Evolutionary conservation across 2,888 invertebrate species (phyloP).

Genomic region (Acrobasis repandana): DNA sequence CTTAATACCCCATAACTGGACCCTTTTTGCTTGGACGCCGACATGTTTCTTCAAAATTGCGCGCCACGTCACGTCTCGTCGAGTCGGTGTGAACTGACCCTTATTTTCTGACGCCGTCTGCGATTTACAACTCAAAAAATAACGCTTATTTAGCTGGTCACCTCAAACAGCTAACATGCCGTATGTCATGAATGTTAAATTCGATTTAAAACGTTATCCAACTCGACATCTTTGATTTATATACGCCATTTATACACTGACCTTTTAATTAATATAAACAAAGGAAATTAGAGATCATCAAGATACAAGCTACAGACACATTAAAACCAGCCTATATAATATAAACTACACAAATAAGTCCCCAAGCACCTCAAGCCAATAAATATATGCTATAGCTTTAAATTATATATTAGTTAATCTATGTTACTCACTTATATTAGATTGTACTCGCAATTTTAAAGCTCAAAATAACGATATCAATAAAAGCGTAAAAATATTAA

Average conservation of each 20-base stretch:
- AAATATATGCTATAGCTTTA: slow-evolving; percentile 63
- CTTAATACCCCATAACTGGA: too few relatives aligned
- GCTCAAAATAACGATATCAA: slow-evolving; percentile 64
- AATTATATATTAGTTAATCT: slow-evolving; percentile 66
- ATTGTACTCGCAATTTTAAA: slow-evolving; percentile 78
- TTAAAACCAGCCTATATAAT: slow-evolving; percentile 50
- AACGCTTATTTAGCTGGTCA: too few relatives aligned
- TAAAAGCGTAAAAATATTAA: slow-evolving; percentile 45
- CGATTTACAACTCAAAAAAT: too few relatives aligned
- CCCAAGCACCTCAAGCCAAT: slow-evolving; percentile 77
- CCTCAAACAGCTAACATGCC: too few relatives aligned
- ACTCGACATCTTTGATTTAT: too few relatives aligned
- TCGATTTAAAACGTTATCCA: too few relatives aligned
- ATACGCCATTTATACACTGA: background rate
- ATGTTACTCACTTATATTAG: slow-evolving; percentile 51
- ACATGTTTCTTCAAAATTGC: too few relatives aligned
- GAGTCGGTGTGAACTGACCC: too few relatives aligned
- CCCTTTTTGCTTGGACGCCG: too few relatives aligned
- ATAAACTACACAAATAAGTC: slow-evolving; percentile 60
- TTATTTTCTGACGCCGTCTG: too few relatives aligned
- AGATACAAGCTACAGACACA: slow-evolving; percentile 29
- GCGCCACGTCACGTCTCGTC: too few relatives aligned
- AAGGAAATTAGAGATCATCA: slow-evolving; percentile 12
- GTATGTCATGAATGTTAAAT: too few relatives aligned
- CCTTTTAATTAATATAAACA: background rate